A percentile compares a stretch with the other conserved stretches of the same genome.
These are phyloP conservation scores for Denticeps clupeoides DNA, from an alignment of 2,797 vertebrate species.

Conservation along the genomic window DNA sequence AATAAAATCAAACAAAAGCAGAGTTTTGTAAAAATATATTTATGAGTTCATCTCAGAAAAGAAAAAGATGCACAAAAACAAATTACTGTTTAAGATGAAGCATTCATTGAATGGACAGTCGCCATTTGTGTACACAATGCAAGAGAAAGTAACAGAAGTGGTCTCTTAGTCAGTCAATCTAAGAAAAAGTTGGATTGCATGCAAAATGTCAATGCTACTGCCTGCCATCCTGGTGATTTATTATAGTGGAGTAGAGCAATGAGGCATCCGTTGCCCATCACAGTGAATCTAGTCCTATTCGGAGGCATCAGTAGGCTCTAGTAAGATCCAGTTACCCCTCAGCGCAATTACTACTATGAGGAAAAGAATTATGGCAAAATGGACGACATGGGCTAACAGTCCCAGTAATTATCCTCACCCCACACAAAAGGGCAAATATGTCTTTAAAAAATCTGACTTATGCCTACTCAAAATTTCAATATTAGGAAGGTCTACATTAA, in stretches of 20 bases:
- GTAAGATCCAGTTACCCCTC: no score
- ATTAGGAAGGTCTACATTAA: conserved; percentile 29
- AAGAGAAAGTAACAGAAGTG: conserved; percentile 40
- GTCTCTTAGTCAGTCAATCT: conserved; percentile 21
- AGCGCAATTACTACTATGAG: no score
- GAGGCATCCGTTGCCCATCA: no score
- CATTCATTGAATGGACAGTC: conserved; percentile 51
- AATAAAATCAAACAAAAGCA: conserved; percentile 59
- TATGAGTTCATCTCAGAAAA: conserved; percentile 50
- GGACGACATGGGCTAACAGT: conserved; percentile 37
- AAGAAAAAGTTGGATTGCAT: conserved; percentile 43
- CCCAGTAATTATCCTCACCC: conserved; percentile 31
- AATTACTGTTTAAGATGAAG: conserved; percentile 46
- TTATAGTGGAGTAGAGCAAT: no score
- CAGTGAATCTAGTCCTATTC: no score
- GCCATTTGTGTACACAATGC: conserved; percentile 52
- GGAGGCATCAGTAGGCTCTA: no score
- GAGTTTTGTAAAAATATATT: conserved; percentile 73
- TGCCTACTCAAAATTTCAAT: no score
- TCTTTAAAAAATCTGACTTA: conserved; percentile 34
- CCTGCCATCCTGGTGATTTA: conserved; percentile 24
- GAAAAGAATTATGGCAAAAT: no score
- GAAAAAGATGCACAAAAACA: conserved; percentile 38
- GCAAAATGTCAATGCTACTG: conserved; percentile 45
- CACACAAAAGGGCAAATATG: conserved; percentile 25